Percentiles rank a stretch among this genome's conserved stretches.
phyloP scores from a whole-genome alignment of 2,888 invertebrate species.

The Pinctada fucata region DNA sequence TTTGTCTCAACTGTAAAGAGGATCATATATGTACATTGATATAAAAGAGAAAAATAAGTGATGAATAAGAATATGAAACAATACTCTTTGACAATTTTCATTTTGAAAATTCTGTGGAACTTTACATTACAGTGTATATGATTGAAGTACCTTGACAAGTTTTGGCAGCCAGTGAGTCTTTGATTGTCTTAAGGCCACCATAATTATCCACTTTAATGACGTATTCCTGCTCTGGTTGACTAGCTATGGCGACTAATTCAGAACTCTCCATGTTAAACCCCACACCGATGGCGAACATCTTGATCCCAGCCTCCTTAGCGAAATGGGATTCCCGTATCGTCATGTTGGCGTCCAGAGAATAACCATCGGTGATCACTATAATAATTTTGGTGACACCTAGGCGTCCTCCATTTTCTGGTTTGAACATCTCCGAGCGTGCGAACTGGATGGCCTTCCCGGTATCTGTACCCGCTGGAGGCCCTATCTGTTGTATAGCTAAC shows the following conservation, averaged over 20 bases:
- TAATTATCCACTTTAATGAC: no score
- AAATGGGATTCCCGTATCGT: constrained; percentile 47
- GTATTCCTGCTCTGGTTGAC: constrained; percentile 43
- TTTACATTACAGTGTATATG: no score
- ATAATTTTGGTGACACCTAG: constrained; percentile 52
- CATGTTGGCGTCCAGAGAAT: constrained; percentile 29
- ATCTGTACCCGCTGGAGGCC: constrained; percentile 38
- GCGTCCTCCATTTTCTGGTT: constrained; percentile 48
- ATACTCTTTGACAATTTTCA: no score
- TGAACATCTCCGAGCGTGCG: constrained; percentile 48
- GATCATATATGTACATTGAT: no score
- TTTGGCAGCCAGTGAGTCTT: no score
- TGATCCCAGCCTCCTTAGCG: constrained; percentile 46
- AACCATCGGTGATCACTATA: constrained; percentile 66
- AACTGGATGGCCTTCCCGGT: constrained; percentile 47
- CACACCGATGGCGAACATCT: constrained; percentile 60
- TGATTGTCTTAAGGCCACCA: no score
- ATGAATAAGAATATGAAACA: no score
- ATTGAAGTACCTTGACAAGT: no score
- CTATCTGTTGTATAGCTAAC: constrained; percentile 26
- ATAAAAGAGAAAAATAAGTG: no score
- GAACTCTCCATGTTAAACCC: constrained; percentile 40
- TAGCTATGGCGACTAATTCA: constrained; percentile 51
- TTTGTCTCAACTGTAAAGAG: no score
- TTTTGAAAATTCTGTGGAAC: no score